Conservation (phyloP, 2,113 vertebrate species). For the Mungos mungo region DNA sequence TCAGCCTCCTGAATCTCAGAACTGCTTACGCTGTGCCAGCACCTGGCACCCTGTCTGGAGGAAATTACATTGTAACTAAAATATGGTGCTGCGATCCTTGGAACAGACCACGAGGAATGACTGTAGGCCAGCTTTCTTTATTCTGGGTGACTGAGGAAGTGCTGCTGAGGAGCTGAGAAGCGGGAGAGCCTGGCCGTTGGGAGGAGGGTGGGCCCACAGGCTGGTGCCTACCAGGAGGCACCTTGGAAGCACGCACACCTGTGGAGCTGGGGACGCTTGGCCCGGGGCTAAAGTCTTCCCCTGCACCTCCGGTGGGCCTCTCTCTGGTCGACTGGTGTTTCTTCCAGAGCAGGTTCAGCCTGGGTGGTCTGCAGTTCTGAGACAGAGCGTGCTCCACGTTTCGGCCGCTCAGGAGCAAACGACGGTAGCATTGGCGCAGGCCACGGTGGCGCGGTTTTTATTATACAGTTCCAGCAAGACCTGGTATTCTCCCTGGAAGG, state of each 20-base stretch:
- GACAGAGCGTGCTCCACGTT: neutral
- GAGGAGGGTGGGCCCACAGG: neutral
- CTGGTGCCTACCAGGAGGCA: neutral
- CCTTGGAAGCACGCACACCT: neutral
- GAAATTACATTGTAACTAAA: neutral
- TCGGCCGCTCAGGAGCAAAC: constrained; percentile 58
- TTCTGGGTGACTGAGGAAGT: neutral
- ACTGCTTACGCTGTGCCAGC: rapidly evolving
- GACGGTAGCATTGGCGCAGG: constrained; percentile 80
- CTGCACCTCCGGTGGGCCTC: neutral
- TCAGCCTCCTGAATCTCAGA: neutral
- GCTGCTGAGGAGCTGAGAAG: neutral
- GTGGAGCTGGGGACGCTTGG: constrained; percentile 28
- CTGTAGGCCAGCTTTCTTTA: neutral
- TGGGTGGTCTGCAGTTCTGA: neutral
- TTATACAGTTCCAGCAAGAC: constrained; percentile 78
- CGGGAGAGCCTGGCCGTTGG: neutral
- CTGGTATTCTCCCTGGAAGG: constrained; percentile 82
- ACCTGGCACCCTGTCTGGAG: neutral
- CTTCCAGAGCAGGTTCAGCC: neutral
- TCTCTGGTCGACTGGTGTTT: neutral
- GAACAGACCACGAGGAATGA: neutral
- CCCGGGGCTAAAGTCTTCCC: neutral
- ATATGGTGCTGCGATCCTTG: neutral
- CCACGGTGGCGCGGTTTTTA: constrained; percentile 65